phyloP scores from a whole-genome alignment of 2,888 invertebrate genomes.

The Parasteatoda lunata region DNA sequence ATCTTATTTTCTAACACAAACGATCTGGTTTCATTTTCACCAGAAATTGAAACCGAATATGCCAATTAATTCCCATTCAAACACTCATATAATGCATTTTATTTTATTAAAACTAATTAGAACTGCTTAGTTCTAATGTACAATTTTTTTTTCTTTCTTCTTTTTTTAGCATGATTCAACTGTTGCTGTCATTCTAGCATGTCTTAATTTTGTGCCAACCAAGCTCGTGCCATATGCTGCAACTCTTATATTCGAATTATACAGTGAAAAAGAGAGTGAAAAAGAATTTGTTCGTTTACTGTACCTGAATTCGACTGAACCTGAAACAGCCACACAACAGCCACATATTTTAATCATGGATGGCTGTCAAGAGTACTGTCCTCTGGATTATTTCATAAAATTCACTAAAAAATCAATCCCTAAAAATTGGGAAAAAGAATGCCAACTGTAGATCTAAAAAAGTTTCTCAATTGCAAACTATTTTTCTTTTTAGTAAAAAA shows the following conservation, averaged over 20 bases:
- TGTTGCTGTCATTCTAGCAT: constrained; percentile 52
- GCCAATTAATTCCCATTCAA: too few species aligned
- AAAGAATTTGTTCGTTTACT: constrained; percentile 36
- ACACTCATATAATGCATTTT: too few species aligned
- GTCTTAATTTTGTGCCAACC: constrained; percentile 47
- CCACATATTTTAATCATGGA: constrained; percentile 45
- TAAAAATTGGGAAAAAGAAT: constrained; percentile 57
- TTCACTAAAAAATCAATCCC: constrained; percentile 50
- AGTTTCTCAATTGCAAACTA: too few species aligned
- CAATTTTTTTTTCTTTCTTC: background rate
- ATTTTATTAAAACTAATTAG: too few species aligned
- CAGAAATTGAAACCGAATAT: too few species aligned
- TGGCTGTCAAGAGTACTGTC: constrained; percentile 55
- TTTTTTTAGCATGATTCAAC: constrained; percentile 61
- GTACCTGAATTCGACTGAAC: constrained; percentile 49
- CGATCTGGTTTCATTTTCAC: too few species aligned
- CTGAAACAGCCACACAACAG: constrained; percentile 28
- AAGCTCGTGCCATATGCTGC: constrained; percentile 54
- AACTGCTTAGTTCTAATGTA: too few species aligned
- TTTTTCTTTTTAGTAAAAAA: too few species aligned
- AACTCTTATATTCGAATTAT: constrained; percentile 50
- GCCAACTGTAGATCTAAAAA: constrained; percentile 11
- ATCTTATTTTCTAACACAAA: too few species aligned
- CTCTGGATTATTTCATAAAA: constrained; percentile 44
- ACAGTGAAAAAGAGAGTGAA: constrained; percentile 7